Conservation (phyloP, 2,888 invertebrate species). For the Philopedon plagiatum region DNA sequence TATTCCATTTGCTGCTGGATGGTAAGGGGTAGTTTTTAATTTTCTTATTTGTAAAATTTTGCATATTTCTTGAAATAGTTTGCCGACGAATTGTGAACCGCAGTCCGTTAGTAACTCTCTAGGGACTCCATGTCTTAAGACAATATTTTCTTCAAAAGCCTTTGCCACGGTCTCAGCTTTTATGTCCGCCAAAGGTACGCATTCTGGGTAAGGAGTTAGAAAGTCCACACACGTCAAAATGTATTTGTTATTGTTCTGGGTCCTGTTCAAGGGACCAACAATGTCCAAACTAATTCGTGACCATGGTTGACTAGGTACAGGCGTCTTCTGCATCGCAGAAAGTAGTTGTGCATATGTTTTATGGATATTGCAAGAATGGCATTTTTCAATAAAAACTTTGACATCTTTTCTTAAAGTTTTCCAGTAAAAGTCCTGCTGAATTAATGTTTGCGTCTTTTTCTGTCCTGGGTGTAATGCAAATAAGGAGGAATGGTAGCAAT, state of each 20-base stretch:
- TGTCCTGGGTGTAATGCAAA: constrained; percentile 58
- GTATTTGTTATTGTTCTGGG: constrained; percentile 55
- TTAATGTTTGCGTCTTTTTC: constrained; percentile 54
- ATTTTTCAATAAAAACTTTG: constrained; percentile 52
- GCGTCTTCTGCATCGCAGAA: constrained; percentile 41
- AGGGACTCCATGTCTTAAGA: constrained; percentile 6
- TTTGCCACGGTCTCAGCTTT: no score
- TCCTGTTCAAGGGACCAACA: constrained; percentile 56
- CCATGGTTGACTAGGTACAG: constrained; percentile 53
- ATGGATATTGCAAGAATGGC: constrained; percentile 55
- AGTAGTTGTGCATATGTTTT: constrained; percentile 53
- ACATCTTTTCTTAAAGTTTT: constrained; percentile 53
- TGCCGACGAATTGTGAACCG: constrained; percentile 56
- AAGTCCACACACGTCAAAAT: constrained; percentile 57
- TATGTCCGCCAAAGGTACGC: no score
- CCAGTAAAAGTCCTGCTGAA: constrained; percentile 56
- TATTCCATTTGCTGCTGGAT: constrained; percentile 57
- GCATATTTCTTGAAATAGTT: constrained; percentile 55
- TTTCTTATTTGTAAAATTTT: constrained; percentile 53
- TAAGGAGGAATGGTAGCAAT: constrained; percentile 54
- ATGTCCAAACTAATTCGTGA: constrained; percentile 57
- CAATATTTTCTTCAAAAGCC: constrained; percentile 25
- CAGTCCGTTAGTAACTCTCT: constrained; percentile 56
- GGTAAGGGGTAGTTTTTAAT: constrained; percentile 57
- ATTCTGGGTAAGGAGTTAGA: constrained; percentile 57